Evolutionary conservation across 2,888 invertebrate species (phyloP).

Genomic region (Platycnemis pennipes): DNA sequence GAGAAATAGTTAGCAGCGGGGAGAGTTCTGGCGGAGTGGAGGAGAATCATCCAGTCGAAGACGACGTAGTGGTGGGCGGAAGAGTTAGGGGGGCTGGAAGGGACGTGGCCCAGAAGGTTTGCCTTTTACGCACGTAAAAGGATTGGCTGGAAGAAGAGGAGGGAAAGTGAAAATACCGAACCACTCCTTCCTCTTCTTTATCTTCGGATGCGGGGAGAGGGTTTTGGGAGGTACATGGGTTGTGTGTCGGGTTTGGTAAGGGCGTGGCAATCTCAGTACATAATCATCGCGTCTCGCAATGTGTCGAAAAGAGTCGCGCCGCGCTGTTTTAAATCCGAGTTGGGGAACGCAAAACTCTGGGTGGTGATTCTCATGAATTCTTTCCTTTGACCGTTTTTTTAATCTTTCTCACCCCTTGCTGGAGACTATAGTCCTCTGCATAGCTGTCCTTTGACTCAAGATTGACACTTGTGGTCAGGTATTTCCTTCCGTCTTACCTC

Average conservation of each 20-base stretch:
- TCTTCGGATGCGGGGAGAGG: too few relatives aligned
- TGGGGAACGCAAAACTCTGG: not conserved
- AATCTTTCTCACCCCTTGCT: too few relatives aligned
- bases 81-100: not conserved
- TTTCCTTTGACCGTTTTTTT: not conserved
- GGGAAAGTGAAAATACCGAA: not conserved
- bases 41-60: not conserved
- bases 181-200: too few relatives aligned
- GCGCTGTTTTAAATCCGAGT: not conserved
- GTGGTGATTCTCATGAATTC: not conserved
- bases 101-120: not conserved
- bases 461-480: not conserved
- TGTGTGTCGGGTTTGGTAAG: not conserved
- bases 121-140: not conserved
- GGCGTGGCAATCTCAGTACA: slow-evolving; percentile 29
- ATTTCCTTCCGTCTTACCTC: too few relatives aligned
- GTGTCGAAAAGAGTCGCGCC: not conserved
- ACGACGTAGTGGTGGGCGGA: not conserved
- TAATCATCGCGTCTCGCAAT: not conserved
- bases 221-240: not conserved
- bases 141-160: not conserved
- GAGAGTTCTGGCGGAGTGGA: not conserved
- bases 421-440: too few relatives aligned
- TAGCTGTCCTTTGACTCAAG: too few relatives aligned
- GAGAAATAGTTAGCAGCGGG: not conserved